Evolutionary conservation across 2,888 invertebrate species (phyloP).

Genomic region (Dusona sp.): DNA sequence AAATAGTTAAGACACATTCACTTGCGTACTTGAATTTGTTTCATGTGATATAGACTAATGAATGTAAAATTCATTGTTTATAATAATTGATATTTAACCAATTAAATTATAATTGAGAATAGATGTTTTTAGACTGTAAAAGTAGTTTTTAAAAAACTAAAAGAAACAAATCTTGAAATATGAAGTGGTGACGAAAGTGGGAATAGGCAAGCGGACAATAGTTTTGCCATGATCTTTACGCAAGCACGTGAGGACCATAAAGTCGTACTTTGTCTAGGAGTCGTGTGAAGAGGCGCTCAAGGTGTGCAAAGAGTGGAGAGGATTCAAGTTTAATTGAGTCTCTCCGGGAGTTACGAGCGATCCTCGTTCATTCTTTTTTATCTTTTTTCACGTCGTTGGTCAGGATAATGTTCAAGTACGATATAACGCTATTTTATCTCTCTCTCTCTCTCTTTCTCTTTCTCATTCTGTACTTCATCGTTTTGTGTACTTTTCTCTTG

Average conservation of each 20-base stretch:
- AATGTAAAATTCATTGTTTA: neutral
- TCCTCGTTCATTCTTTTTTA: slow-evolving; percentile 45
- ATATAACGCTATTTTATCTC: slow-evolving; percentile 22
- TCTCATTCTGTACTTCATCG: slow-evolving; percentile 9
- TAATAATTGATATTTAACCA: neutral
- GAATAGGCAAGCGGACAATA: slow-evolving; percentile 1
- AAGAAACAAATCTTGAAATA: neutral
- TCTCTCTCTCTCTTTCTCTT: slow-evolving; percentile 4
- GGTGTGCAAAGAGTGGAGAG: slow-evolving; percentile 30
- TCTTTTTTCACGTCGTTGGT: slow-evolving; percentile 4
- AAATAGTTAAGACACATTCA: neutral
- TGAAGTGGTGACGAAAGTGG: neutral
- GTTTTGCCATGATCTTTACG: slow-evolving; percentile 17
- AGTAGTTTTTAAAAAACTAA: neutral
- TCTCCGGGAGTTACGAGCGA: slow-evolving; percentile 64
- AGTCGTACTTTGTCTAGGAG: slow-evolving; percentile 56
- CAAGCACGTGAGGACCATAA: slow-evolving; percentile 57
- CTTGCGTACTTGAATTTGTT: neutral
- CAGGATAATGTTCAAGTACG: slow-evolving; percentile 37
- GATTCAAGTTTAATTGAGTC: slow-evolving; percentile 66
- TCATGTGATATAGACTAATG: neutral
- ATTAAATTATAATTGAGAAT: neutral
- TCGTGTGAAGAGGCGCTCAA: slow-evolving; percentile 52
- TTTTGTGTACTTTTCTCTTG: slow-evolving; percentile 28
- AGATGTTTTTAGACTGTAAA: neutral